phyloP scores from a whole-genome alignment of 1,140 invertebrate species.

The Trinorchestia longiramus region DNA sequence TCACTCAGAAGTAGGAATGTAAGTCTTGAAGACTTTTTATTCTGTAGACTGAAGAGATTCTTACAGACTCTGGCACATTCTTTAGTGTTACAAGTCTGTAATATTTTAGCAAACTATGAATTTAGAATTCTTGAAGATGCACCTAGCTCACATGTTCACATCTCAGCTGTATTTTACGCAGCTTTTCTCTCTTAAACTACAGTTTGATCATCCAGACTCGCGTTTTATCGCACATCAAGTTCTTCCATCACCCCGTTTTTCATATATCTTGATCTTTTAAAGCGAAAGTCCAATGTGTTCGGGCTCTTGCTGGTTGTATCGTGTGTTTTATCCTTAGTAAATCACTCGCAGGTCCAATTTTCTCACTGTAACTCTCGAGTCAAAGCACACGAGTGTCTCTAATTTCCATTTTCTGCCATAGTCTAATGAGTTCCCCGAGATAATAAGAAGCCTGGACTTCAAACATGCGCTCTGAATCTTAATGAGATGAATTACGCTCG shows the following conservation, averaged over 20 bases:
- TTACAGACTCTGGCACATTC: too few relatives aligned
- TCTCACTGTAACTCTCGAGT: slow-evolving; percentile 45
- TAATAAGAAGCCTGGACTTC: slow-evolving; percentile 36
- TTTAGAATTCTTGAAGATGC: not conserved
- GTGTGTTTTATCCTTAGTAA: slow-evolving; percentile 50
- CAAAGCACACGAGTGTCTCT: slow-evolving; percentile 46
- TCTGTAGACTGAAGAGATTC: not conserved
- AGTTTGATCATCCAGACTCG: not conserved
- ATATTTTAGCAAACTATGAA: not conserved
- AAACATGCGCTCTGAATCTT: slow-evolving; percentile 46
- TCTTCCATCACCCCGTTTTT: not conserved
- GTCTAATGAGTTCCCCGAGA: slow-evolving; percentile 39
- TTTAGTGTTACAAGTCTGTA: not conserved
- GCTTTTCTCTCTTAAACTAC: not conserved
- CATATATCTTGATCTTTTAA: slow-evolving; percentile 5
- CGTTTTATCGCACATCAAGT: slow-evolving; percentile 3
- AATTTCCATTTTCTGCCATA: slow-evolving; percentile 40
- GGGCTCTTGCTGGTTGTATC: not conserved
- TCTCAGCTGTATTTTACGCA: not conserved
- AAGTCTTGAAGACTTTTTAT: not conserved
- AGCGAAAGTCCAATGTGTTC: not conserved
- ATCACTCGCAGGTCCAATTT: slow-evolving; percentile 42
- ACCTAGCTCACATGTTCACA: not conserved
- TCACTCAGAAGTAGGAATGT: not conserved
- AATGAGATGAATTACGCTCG: slow-evolving; percentile 40